Base-by-base conservation (phyloP, 2,888 invertebrate species). In the Pristionchus japonicus region DNA sequence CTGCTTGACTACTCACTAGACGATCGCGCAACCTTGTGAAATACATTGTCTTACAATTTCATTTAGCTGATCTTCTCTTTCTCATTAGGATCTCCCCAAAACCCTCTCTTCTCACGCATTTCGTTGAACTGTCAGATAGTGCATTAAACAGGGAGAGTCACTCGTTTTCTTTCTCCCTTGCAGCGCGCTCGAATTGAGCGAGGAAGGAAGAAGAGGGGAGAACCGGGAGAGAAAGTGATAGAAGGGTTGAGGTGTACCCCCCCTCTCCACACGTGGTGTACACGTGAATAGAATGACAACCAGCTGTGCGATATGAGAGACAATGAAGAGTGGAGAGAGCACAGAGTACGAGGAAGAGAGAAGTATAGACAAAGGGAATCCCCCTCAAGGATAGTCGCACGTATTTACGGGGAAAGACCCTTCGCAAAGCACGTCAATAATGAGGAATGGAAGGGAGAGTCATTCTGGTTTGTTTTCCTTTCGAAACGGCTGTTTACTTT, bases 341-440 rank as follows among this genome's bases (percentile, higher is more conserved):
- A 1, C 17, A 52, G 49, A 52, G 82, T 52, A 43, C 4, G 82
- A 80, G 80, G 13, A 49, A 31, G 4, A 23, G 27, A 11, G 52
- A n/a, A 80, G 82, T 6, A 49, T 49, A 77, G 77, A 77, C 77
- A 47, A 47, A 47, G 77, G 77, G 77, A 27, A 20, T 77, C 40
- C 77, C 13, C n/a, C 77, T 47, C 77, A 40, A 77, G 43, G 77
- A 70, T 37, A 70, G 37, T 34, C 9, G 31, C 70, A 77, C 67
- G 67, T 34, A 34, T n/a, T 31, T 1, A 34, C 20, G 77, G 43
- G n/a, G 77, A 43, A n/a, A 43, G 37, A 20, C 37, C 40, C 57
- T 9, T 1, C 23, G 57, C 9, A 57, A 27, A 7, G 11, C 9
- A 11, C n/a, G 3, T 3, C 43, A 77, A n/a, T n/a, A 47, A 40